Base-by-base conservation (phyloP, 2,113 vertebrate species). In the Planiliza haematocheilus region DNA sequence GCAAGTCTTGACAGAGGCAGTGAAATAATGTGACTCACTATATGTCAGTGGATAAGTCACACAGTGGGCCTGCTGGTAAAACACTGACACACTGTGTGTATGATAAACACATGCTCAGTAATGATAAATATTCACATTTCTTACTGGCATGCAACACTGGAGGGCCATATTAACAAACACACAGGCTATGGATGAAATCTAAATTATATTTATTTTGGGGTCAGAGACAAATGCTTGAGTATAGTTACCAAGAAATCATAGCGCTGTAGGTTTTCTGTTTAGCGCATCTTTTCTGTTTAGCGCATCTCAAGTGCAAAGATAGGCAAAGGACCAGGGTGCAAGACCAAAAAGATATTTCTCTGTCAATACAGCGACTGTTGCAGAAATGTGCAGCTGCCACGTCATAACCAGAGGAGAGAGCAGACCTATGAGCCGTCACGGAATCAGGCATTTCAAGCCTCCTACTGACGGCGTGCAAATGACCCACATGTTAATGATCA, bases 401-500 rank as follows among this genome's bases (percentile, higher is more conserved):
- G 69, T 66, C 48, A 49, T 64, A 70, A 74, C 41, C 41, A 50
- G 45, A 36, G 11, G 18, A 34, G 43, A 3, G 8, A 48, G 10
- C 52, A 46, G 53, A 41, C 21, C 10, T 14, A 2, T 14, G 39
- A 42, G 18, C 50, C 69, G 41, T 21, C 49, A 30, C 17, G 14
- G 56, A 24, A 8, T 48, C 48, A 38, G 38, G 10, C 39, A 36
- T 46, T 24, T 50, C 60, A 57, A 46, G 7, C 24, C 11, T 8
- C 34, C 8, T 16, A 20, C 12, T 63, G 34, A 38, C 20, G 8
- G 43, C n/a, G 21, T 10, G 70, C 56, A 42, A 61, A 14, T 51
- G 63, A 45, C 18, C 11, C 45, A 4, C 60, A 14, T 7, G 73
- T 79, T 66, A 85, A 81, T 77, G 58, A 86, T 78, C 66, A 78